Evolutionary conservation across 2,797 vertebrate genomes (phyloP).

Genomic region (Thaleichthys pacificus): DNA sequence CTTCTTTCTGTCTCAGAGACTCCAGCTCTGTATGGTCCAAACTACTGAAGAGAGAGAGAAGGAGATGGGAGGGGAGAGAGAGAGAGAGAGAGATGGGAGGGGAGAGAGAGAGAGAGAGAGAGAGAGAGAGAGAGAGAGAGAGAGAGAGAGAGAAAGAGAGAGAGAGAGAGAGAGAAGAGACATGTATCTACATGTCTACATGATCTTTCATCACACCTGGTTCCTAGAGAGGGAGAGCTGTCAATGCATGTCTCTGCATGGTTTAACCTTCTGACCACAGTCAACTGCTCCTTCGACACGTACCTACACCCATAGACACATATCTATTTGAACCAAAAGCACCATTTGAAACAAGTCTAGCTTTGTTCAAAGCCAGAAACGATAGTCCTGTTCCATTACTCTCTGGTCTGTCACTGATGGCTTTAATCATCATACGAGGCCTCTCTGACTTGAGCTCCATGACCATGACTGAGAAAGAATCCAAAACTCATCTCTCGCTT

Average conservation of each 20-base stretch:
- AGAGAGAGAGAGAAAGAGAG: constrained; percentile 25
- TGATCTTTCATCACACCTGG: too few relatives aligned
- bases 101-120: background rate
- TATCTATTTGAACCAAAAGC: background rate
- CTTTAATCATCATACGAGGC: constrained; percentile 52
- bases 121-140: constrained; percentile 24
- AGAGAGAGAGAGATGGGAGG: constrained; percentile 22
- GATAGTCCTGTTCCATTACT: constrained; percentile 33
- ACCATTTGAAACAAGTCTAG: background rate
- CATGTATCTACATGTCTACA: too few relatives aligned
- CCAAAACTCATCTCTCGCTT: constrained; percentile 40
- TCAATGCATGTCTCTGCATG: too few relatives aligned
- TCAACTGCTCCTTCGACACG: background rate
- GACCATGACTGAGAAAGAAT: constrained; percentile 28
- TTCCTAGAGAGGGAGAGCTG: too few relatives aligned
- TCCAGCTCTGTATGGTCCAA: constrained; percentile 21
- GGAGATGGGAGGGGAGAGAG: constrained; percentile 14
- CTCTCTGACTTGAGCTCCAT: constrained; percentile 39
- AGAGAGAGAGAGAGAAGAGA: constrained; percentile 28
- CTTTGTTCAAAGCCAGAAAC: too few relatives aligned
- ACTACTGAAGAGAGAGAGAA: constrained; percentile 24
- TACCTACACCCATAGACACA: background rate
- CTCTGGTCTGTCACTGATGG: constrained; percentile 53
- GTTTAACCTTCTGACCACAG: background rate
- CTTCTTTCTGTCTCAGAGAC: constrained; percentile 55